These are phyloP conservation scores for Eurytemora carolleeae DNA, from an alignment of 1,140 invertebrate species.

Conservation along the genomic window DNA sequence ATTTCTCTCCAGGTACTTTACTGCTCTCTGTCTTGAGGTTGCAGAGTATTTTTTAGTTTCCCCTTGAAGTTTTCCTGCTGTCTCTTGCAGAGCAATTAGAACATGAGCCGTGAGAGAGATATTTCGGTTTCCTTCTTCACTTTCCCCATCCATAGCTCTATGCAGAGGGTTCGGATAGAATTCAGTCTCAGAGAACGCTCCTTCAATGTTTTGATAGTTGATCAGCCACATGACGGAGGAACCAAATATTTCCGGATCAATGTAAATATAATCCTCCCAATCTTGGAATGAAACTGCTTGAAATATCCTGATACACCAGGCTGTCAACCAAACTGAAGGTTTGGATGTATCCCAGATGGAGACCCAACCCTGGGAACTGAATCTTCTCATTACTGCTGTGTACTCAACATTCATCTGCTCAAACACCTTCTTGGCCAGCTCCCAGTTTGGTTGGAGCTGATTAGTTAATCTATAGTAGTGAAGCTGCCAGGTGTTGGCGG, in stretches of 20 bases:
- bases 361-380: conserved; percentile 26
- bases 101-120: conserved; percentile 33
- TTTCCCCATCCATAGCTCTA: conserved; percentile 14
- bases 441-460: conserved; percentile 27
- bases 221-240: conserved; percentile 27
- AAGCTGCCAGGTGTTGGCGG: conserved; percentile 34
- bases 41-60: conserved; percentile 21
- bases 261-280: conserved; percentile 32
- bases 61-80: conserved; percentile 24
- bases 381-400: conserved; percentile 27
- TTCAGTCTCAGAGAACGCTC: conserved; percentile 29
- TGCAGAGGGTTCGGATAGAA: conserved; percentile 21
- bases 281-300: conserved; percentile 30
- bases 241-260: conserved; percentile 27
- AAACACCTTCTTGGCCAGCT: conserved; percentile 22
- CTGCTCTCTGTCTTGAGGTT: conserved; percentile 22
- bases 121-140: conserved; percentile 19
- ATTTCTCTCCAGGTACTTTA: conserved; percentile 28
- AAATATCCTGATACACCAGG: conserved; percentile 29
- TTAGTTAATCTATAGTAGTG: conserved; percentile 35
- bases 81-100: conserved; percentile 27
- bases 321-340: conserved; percentile 32
- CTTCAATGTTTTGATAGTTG: conserved; percentile 25
- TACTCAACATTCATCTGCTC: conserved; percentile 29
- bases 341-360: conserved; percentile 28